Evolutionary conservation across 2,888 invertebrate species (phyloP).

Genomic region (Polyploca ridens): DNA sequence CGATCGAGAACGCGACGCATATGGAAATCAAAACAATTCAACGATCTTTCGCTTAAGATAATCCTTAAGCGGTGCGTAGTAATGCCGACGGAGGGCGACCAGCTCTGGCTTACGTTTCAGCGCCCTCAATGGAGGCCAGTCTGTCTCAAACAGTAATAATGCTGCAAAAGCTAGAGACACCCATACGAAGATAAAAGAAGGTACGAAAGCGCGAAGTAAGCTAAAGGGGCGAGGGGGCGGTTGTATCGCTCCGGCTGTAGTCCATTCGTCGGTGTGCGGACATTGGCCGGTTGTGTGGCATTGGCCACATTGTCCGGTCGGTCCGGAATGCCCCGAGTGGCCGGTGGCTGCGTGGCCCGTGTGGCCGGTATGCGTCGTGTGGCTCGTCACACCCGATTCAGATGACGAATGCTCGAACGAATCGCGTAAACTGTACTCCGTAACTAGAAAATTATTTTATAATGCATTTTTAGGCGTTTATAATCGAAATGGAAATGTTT

Average conservation of each 20-base stretch:
- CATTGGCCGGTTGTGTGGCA: conserved; percentile 48
- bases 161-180: conserved; percentile 87
- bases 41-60: conserved; percentile 87
- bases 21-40: conserved; percentile 84
- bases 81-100: conserved; percentile 89
- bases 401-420: conserved; percentile 90
- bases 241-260: conserved; percentile 32
- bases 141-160: conserved; percentile 91
- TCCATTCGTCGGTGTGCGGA: background rate
- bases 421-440: conserved; percentile 89
- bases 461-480: too few relatives aligned
- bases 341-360: conserved; percentile 24
- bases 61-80: conserved; percentile 93
- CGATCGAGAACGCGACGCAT: conserved; percentile 11
- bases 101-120: conserved; percentile 92
- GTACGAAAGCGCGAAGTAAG: conserved; percentile 86
- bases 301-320: conserved; percentile 59
- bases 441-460: conserved; percentile 40
- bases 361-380: conserved; percentile 52
- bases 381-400: conserved; percentile 86
- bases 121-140: conserved; percentile 88
- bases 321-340: conserved; percentile 46
- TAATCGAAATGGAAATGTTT: too few relatives aligned
- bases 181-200: conserved; percentile 90
- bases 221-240: conserved; percentile 80